Conservation (phyloP, 2,797 vertebrate species). For the Calcarius lapponicus region DNA sequence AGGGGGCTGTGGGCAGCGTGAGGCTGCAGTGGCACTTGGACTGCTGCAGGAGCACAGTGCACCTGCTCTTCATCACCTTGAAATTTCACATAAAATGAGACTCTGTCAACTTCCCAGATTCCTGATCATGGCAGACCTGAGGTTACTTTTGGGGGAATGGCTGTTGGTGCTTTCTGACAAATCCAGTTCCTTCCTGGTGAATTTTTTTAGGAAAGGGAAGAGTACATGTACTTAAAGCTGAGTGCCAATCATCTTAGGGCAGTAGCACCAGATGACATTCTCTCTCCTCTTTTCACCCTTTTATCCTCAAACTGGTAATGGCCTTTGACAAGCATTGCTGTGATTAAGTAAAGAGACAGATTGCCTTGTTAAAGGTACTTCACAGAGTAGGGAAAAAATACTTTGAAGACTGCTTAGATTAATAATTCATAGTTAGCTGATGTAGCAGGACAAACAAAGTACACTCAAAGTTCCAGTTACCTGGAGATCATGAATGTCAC, state of each 20-base stretch:
- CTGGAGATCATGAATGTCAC: constrained; percentile 38
- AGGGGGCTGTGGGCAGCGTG: background rate
- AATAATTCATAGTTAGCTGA: constrained; percentile 38
- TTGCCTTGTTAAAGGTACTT: background rate
- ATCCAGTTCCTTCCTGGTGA: background rate
- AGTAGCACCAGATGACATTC: background rate
- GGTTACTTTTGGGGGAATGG: background rate
- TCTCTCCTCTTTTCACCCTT: background rate
- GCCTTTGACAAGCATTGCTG: background rate
- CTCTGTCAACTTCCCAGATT: background rate
- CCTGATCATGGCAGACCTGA: background rate
- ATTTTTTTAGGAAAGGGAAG: background rate
- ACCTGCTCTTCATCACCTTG: background rate
- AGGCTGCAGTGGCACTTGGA: rapidly evolving
- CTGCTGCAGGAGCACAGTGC: background rate
- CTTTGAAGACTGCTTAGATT: background rate
- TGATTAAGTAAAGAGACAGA: background rate
- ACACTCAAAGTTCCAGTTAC: background rate
- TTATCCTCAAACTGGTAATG: background rate
- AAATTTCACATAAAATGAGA: background rate
- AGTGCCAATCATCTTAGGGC: background rate
- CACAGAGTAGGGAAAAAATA: background rate
- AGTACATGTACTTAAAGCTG: background rate
- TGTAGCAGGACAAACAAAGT: constrained; percentile 25
- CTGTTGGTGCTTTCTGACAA: background rate